phyloP scores from a whole-genome alignment of 2,113 vertebrate species.

The Callaeas wilsoni region DNA sequence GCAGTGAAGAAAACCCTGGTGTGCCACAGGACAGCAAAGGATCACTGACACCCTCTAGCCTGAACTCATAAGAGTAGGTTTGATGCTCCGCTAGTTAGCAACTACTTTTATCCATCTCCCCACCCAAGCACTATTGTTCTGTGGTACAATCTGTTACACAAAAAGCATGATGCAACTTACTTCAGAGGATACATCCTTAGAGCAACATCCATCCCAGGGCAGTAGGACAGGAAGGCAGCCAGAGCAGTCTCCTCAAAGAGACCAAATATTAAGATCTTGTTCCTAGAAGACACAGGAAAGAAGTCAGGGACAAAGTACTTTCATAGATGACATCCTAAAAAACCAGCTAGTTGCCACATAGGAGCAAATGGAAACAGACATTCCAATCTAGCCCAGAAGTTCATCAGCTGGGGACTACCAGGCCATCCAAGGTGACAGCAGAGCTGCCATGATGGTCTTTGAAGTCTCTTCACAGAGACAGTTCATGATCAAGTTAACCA shows the following conservation, averaged over 20 bases:
- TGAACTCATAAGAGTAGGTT: not conserved
- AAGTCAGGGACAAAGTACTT: not conserved
- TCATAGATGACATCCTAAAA: not conserved
- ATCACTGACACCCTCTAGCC: not conserved
- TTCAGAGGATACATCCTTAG: slow-evolving; percentile 83
- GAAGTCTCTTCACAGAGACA: not conserved
- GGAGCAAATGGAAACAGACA: not conserved
- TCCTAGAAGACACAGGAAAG: slow-evolving; percentile 57
- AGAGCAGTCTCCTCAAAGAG: slow-evolving; percentile 84
- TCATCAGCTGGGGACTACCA: not conserved
- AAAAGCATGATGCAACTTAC: slow-evolving; percentile 56
- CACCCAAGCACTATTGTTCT: not conserved
- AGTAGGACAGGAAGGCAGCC: slow-evolving; percentile 82
- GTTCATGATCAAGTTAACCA: not conserved
- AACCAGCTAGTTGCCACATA: not conserved
- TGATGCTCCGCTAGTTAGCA: not conserved
- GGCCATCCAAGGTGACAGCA: not conserved
- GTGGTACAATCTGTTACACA: not conserved
- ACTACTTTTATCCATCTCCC: not conserved
- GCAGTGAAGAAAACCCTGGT: not conserved
- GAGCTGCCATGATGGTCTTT: not conserved
- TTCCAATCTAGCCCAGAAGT: not conserved
- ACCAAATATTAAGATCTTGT: slow-evolving; percentile 84
- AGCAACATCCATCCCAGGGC: slow-evolving; percentile 83
- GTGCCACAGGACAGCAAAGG: not conserved